Conservation (phyloP, 2,888 invertebrate species). For the Drosophila monieri region DNA sequence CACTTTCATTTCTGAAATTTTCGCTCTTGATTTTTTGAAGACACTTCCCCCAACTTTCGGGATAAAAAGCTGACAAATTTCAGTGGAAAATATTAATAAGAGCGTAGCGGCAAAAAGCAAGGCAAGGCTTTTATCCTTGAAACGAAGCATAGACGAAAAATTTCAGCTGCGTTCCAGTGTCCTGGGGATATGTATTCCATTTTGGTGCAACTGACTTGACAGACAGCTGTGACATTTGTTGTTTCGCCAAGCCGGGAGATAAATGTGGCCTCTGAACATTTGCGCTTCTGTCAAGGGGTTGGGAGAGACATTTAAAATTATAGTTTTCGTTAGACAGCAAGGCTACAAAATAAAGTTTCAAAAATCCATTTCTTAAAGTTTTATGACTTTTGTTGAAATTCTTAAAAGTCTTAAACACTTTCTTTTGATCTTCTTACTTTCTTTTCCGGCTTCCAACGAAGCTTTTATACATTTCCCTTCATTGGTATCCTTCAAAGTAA, state of each 20-base stretch:
- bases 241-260: conserved; percentile 38
- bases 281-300: conserved; percentile 27
- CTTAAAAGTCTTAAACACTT: not conserved
- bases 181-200: conserved; percentile 27
- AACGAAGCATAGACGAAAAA: conserved; percentile 43
- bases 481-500: conserved; percentile 18
- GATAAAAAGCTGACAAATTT: conserved; percentile 69
- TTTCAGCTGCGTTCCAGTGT: conserved; percentile 49
- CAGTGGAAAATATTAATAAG: conserved; percentile 39
- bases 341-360: not conserved
- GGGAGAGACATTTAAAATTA: conserved; percentile 25
- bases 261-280: conserved; percentile 30
- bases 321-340: not conserved
- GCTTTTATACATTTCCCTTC: conserved; percentile 2
- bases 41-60: not conserved
- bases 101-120: conserved; percentile 16
- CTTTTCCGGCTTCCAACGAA: conserved; percentile 1
- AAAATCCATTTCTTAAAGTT: not conserved
- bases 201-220: conserved; percentile 47
- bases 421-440: conserved; percentile 1
- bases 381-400: not conserved
- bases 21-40: conserved; percentile 39
- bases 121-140: conserved; percentile 64
- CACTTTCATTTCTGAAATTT: conserved; percentile 6
- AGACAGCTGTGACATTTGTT: conserved; percentile 65